These are phyloP conservation scores for Sula dactylatra DNA, from an alignment of 2,113 vertebrate species.

Conservation along the genomic window DNA sequence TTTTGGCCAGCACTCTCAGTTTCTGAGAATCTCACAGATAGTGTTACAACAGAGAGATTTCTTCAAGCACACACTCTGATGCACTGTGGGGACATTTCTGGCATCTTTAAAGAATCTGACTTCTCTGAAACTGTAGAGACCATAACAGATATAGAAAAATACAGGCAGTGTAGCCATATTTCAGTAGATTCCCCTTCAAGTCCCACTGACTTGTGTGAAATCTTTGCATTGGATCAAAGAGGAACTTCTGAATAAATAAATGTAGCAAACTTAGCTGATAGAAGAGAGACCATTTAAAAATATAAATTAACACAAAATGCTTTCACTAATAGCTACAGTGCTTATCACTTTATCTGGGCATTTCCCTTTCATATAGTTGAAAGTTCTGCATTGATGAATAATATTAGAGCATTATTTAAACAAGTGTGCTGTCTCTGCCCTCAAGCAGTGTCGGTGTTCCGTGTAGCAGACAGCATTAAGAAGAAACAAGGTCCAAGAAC, in stretches of 20 bases:
- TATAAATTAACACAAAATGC: background rate
- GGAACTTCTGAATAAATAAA: background rate
- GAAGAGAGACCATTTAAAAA: background rate
- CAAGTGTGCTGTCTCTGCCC: background rate
- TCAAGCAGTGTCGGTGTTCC: background rate
- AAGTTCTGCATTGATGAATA: background rate
- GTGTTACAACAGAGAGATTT: background rate
- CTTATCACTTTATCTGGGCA: background rate
- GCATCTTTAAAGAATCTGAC: background rate
- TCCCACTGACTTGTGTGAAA: background rate
- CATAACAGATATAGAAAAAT: background rate
- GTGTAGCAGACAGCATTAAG: background rate
- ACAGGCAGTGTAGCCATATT: background rate
- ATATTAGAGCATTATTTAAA: background rate
- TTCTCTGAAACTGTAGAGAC: background rate
- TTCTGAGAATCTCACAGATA: slow-evolving; percentile 40
- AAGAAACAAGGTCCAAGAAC: background rate
- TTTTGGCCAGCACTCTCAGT: background rate
- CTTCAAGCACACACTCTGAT: slow-evolving; percentile 10
- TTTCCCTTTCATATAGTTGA: background rate
- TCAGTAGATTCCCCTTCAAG: background rate
- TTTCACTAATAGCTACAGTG: background rate
- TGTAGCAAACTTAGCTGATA: background rate
- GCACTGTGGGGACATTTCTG: background rate
- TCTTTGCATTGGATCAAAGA: background rate